Evolutionary conservation across 2,113 vertebrate species (phyloP).

Genomic region (Pangasianodon hypophthalmus): DNA sequence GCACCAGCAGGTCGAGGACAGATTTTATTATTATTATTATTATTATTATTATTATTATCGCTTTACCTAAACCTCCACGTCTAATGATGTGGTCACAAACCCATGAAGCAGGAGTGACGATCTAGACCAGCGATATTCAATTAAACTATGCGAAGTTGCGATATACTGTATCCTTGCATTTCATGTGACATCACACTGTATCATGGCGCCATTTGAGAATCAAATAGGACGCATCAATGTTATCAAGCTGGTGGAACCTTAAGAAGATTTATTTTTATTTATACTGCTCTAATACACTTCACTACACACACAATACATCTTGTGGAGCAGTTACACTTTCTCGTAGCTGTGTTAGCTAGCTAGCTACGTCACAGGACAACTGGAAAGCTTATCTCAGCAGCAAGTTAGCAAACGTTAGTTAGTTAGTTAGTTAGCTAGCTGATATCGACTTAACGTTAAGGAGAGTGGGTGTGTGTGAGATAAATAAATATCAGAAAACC

Average conservation of each 20-base stretch:
- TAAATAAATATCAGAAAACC: not conserved
- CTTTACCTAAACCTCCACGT: not conserved
- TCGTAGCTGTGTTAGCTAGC: not conserved
- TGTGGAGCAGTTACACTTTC: not conserved
- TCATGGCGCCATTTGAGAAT: not conserved
- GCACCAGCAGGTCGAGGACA: not conserved
- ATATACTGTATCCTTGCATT: not conserved
- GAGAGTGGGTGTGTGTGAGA: not conserved
- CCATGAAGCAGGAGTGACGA: not conserved
- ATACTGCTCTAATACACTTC: not conserved
- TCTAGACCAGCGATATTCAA: not conserved
- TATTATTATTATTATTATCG: constrained; percentile 16
- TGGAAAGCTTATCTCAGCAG: not conserved
- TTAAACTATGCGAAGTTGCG: not conserved
- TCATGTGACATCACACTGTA: not conserved
- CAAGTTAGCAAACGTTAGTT: not conserved
- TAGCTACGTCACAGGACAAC: not conserved
- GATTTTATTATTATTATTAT: not conserved
- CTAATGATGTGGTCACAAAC: not conserved
- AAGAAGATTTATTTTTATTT: not conserved
- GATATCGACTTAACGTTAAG: not conserved
- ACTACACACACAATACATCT: not conserved
- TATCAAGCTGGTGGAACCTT: not conserved
- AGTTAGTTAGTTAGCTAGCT: not conserved
- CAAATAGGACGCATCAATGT: not conserved